phyloP scores from a whole-genome alignment of 2,113 vertebrate genomes.

The Choloepus hoffmanni region DNA sequence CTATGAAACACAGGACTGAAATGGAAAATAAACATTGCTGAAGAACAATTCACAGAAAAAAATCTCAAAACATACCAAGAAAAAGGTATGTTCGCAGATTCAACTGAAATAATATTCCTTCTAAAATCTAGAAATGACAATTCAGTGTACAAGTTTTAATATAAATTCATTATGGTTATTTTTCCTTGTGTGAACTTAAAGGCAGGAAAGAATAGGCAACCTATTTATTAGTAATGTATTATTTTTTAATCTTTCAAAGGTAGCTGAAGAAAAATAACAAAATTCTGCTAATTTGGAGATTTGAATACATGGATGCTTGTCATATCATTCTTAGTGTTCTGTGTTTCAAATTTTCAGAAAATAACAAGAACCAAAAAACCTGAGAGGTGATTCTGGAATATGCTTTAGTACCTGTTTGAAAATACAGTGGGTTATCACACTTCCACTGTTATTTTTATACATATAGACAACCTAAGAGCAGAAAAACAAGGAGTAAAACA shows the following conservation, averaged over 20 bases:
- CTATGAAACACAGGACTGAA: background rate
- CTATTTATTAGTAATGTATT: background rate
- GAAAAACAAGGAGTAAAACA: background rate
- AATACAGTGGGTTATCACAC: fast-evolving
- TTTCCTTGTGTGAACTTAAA: background rate
- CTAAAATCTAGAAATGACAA: background rate
- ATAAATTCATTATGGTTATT: background rate
- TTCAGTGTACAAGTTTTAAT: background rate
- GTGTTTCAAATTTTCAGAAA: background rate
- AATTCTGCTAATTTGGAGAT: background rate
- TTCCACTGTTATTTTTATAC: background rate
- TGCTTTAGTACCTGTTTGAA: background rate
- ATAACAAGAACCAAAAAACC: background rate
- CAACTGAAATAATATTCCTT: background rate
- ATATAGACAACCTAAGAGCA: background rate
- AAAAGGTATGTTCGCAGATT: background rate
- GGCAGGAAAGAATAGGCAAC: background rate
- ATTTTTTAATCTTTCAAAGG: background rate
- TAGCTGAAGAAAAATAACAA: background rate
- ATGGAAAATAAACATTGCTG: background rate
- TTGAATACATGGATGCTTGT: background rate
- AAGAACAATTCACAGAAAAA: background rate
- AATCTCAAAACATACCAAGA: background rate
- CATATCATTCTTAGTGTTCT: background rate
- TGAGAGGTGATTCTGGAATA: background rate